Evolutionary conservation across 1,140 invertebrate genomes (phyloP).

Genomic region (Nasonia vitripennis): DNA sequence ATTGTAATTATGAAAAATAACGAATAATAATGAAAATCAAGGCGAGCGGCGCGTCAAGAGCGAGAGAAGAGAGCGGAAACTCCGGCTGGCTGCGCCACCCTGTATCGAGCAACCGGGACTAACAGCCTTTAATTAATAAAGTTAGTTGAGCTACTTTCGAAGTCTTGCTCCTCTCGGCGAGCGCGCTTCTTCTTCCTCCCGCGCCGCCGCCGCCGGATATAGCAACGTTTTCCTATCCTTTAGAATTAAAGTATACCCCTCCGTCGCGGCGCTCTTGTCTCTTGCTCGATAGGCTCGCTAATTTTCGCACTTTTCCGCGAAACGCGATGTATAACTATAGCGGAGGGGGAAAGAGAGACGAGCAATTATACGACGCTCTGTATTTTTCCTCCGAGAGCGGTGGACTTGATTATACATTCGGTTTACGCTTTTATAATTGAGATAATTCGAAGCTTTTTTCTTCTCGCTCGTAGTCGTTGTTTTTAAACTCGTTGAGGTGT

Average conservation of each 20-base stretch:
- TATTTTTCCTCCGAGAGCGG: not conserved
- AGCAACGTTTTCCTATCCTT: constrained; percentile 61
- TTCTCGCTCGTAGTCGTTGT: not conserved
- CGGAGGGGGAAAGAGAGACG: too few relatives aligned
- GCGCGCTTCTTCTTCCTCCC: constrained; percentile 46
- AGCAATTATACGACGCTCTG: not conserved
- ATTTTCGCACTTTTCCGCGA: constrained; percentile 42
- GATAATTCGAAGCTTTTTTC: not conserved
- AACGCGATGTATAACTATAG: constrained; percentile 46
- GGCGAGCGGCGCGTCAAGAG: not conserved
- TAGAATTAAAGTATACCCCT: constrained; percentile 67
- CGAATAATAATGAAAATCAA: constrained; percentile 44
- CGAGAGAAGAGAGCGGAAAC: constrained; percentile 6
- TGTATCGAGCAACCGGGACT: constrained; percentile 71
- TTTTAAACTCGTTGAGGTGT: too few relatives aligned
- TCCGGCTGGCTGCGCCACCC: constrained; percentile 27
- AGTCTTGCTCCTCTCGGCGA: constrained; percentile 58
- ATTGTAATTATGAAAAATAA: constrained; percentile 36
- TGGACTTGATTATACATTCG: not conserved
- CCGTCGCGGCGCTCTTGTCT: constrained; percentile 52
- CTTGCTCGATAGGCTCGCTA: constrained; percentile 57
- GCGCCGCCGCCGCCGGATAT: constrained; percentile 50
- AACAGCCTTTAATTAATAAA: constrained; percentile 74
- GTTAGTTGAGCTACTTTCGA: constrained; percentile 72
- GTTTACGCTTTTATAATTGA: not conserved